phyloP scores from a whole-genome alignment of 2,797 vertebrate species.

The Coilia nasus region DNA sequence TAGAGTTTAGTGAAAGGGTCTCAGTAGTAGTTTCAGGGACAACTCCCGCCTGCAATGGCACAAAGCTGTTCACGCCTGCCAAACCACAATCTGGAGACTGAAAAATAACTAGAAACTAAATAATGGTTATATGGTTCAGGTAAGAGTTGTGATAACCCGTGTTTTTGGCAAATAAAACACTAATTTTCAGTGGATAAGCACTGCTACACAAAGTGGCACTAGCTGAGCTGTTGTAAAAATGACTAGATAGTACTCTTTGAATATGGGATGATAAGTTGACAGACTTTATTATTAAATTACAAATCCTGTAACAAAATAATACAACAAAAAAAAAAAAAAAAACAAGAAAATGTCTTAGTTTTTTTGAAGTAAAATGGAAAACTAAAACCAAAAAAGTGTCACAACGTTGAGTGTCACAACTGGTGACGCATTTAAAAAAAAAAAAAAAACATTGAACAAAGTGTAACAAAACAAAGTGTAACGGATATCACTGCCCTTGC shows the following conservation, averaged over 20 bases:
- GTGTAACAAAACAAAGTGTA: constrained; percentile 50
- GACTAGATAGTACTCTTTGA: constrained; percentile 11
- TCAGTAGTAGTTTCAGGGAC: not conserved
- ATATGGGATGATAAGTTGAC: constrained; percentile 67
- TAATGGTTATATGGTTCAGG: not conserved
- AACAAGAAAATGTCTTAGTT: constrained; percentile 59
- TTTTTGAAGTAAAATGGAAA: constrained; percentile 54
- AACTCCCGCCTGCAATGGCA: not conserved
- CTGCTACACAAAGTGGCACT: not conserved
- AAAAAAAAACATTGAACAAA: constrained; percentile 51
- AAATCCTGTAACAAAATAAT: constrained; percentile 65
- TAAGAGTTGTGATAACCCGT: not conserved
- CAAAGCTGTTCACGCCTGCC: not conserved
- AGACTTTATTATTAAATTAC: constrained; percentile 76
- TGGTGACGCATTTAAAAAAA: constrained; percentile 65
- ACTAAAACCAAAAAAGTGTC: constrained; percentile 56
- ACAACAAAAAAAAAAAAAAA: constrained; percentile 63
- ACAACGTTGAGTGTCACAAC: constrained; percentile 56
- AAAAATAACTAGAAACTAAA: not conserved
- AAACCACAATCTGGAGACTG: not conserved
- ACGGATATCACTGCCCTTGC: constrained; percentile 1
- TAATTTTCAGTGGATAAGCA: not conserved
- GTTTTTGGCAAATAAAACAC: not conserved
- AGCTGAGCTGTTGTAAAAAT: not conserved
- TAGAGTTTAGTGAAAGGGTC: not conserved